Percentiles rank a stretch among this genome's conserved stretches.
Conservation (phyloP, 2,888 invertebrate species). For the Neoitamus cyanurus region DNA sequence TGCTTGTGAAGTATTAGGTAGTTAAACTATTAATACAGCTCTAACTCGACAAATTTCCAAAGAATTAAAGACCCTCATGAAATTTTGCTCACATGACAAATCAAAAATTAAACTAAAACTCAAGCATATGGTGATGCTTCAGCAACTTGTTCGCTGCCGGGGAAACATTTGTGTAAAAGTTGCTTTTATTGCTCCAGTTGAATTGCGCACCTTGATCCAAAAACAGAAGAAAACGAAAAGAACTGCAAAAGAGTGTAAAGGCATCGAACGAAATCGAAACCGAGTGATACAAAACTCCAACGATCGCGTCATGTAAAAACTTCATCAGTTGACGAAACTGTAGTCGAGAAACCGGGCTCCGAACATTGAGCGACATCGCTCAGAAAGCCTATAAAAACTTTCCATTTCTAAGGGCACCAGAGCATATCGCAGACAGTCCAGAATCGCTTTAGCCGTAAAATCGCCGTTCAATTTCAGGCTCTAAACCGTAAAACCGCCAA, state of each 20-base stretch:
- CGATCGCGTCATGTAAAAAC: neutral
- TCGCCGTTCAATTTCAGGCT: neutral
- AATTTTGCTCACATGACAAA: neutral
- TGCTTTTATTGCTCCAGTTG: neutral
- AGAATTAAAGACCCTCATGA: neutral
- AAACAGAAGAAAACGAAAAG: neutral
- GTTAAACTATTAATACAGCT: too few species aligned
- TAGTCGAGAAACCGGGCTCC: neutral
- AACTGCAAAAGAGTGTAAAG: neutral
- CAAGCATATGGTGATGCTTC: neutral
- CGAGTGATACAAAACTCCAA: neutral
- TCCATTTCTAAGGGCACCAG: conserved; percentile 11
- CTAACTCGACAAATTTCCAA: too few species aligned
- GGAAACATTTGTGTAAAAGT: neutral
- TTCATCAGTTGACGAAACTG: neutral
- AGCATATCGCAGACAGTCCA: neutral
- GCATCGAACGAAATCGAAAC: neutral
- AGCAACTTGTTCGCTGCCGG: neutral
- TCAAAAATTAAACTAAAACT: neutral
- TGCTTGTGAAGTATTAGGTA: too few species aligned
- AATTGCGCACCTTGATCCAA: neutral
- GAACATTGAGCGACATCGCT: neutral
- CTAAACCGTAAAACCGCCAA: neutral
- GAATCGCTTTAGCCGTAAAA: neutral
- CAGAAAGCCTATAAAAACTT: neutral